Evolutionary conservation across 2,888 invertebrate species (phyloP).

Genomic region (Mythimna loreyi): DNA sequence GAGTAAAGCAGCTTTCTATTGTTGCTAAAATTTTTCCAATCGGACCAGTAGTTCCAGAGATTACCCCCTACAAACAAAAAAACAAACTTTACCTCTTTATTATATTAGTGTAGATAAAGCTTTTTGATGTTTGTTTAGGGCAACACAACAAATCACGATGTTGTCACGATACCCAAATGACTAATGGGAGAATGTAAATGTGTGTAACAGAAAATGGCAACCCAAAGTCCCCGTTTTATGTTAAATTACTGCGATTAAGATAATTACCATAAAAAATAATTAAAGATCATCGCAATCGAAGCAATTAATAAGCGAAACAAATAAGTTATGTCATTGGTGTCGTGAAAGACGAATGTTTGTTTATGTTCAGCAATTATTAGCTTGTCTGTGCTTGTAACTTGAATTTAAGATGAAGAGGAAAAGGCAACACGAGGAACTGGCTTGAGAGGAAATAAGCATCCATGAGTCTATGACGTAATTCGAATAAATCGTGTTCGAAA

Average conservation of each 20-base stretch:
- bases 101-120: slow-evolving; percentile 15
- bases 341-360: slow-evolving; percentile 43
- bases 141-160: background rate
- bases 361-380: slow-evolving; percentile 31
- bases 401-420: slow-evolving; percentile 24
- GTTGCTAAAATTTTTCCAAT: too few relatives aligned
- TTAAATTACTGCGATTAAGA: slow-evolving; percentile 46
- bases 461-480: slow-evolving; percentile 54
- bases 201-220: slow-evolving; percentile 14
- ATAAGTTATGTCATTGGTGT: slow-evolving; percentile 57
- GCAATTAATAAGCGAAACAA: slow-evolving; percentile 50
- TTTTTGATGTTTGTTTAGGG: background rate
- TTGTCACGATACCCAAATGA: background rate
- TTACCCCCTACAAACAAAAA: too few relatives aligned
- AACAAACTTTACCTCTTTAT: too few relatives aligned
- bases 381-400: slow-evolving; percentile 14
- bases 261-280: slow-evolving; percentile 47
- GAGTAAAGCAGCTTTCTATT: too few relatives aligned
- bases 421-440: slow-evolving; percentile 31
- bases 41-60: too few relatives aligned
- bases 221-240: slow-evolving; percentile 13
- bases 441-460: slow-evolving; percentile 39
- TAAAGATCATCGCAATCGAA: slow-evolving; percentile 35
- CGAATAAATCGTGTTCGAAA: slow-evolving; percentile 54
- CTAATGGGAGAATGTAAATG: slow-evolving; percentile 3